Conservation (phyloP, 1,140 invertebrate species). For the Orchesella cincta region DNA sequence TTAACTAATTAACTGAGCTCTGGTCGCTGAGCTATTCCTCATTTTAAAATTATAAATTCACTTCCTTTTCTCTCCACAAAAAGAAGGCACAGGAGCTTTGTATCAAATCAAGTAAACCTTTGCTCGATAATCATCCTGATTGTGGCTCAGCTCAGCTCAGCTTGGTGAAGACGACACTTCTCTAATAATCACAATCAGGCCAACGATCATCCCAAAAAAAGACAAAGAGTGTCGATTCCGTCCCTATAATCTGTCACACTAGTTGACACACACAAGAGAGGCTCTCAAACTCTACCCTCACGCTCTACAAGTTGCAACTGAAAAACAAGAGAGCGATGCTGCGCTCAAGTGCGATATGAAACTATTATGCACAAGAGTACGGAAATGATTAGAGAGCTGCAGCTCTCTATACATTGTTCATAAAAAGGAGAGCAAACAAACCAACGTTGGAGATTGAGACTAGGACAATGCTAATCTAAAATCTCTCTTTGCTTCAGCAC, state of each 20-base stretch:
- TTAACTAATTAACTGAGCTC: background rate
- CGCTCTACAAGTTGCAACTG: background rate
- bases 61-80: too few relatives aligned
- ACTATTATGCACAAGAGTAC: conserved; percentile 14
- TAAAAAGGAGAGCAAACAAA: background rate
- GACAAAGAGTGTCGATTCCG: background rate
- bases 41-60: too few relatives aligned
- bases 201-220: background rate
- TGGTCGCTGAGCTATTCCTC: background rate
- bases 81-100: too few relatives aligned
- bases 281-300: too few relatives aligned
- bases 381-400: conserved; percentile 18
- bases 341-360: background rate
- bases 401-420: background rate
- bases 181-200: too few relatives aligned
- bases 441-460: background rate
- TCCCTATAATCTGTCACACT: background rate
- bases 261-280: background rate
- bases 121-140: too few relatives aligned
- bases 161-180: too few relatives aligned
- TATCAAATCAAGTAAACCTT: too few relatives aligned
- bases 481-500: background rate
- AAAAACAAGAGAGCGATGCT: background rate
- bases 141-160: too few relatives aligned
- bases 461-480: conserved; percentile 25